Conservation (phyloP, 2,888 invertebrate species). For the Harpalus rubripes region DNA sequence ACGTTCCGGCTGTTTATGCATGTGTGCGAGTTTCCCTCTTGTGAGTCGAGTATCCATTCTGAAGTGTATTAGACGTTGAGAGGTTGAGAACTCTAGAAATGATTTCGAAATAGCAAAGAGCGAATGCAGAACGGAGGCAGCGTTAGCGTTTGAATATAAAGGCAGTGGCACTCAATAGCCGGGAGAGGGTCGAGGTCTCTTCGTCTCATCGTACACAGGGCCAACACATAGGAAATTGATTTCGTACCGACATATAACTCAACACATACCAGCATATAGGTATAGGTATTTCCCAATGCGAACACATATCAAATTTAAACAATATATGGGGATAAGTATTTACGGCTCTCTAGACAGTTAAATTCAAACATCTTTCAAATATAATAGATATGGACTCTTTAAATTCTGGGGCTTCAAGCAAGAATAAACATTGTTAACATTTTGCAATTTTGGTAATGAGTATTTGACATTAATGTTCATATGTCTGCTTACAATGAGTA, state of each 20-base stretch:
- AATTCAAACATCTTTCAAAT: too few species aligned
- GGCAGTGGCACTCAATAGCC: conserved; percentile 40
- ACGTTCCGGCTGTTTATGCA: background rate
- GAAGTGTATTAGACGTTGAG: conserved; percentile 41
- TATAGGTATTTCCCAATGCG: background rate
- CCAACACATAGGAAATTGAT: background rate
- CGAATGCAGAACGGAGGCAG: conserved; percentile 28
- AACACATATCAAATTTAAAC: background rate
- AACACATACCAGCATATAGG: background rate
- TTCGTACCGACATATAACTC: background rate
- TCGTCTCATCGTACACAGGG: background rate
- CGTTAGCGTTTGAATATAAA: conserved; percentile 47
- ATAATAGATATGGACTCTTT: too few species aligned
- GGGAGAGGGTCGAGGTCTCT: background rate
- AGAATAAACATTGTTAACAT: too few species aligned
- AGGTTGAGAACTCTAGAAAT: conserved; percentile 46
- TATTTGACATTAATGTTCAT: too few species aligned
- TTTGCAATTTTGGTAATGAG: too few species aligned
- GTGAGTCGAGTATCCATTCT: conserved; percentile 33
- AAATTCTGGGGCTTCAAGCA: too few species aligned
- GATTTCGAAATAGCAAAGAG: conserved; percentile 51
- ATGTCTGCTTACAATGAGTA: too few species aligned
- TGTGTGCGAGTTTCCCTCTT: background rate
- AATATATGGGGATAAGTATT: too few species aligned
- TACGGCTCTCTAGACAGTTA: too few species aligned